phyloP scores from a whole-genome alignment of 2,797 vertebrate genomes.

The Orientallactaga sibirica region DNA sequence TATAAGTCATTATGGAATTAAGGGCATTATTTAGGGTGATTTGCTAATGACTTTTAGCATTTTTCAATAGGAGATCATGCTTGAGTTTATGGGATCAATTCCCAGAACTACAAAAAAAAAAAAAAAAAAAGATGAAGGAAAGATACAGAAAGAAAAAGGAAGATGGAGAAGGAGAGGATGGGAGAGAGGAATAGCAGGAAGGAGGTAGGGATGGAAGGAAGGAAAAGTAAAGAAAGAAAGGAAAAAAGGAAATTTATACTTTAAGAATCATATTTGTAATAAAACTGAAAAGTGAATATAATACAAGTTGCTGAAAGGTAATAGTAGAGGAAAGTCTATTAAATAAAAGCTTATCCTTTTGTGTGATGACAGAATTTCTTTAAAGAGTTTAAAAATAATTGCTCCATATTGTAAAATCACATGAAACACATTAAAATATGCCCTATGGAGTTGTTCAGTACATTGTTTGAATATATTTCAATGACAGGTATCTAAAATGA shows the following conservation, averaged over 20 bases:
- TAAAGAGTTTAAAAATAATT: background rate
- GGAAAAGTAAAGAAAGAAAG: no score
- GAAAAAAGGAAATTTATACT: background rate
- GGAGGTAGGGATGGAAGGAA: no score
- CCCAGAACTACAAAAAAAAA: background rate
- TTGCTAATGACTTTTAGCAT: background rate
- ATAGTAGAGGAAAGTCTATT: background rate
- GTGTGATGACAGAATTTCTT: background rate
- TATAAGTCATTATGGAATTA: background rate
- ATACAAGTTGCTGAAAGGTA: background rate
- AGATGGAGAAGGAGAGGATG: no score
- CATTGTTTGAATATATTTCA: no score
- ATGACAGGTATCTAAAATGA: background rate
- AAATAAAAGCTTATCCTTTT: background rate
- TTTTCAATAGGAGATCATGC: background rate
- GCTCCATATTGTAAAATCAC: no score
- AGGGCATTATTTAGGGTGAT: no score
- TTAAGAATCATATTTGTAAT: background rate
- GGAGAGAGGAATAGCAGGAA: no score
- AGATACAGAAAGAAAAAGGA: no score
- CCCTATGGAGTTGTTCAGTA: background rate
- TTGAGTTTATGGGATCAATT: background rate
- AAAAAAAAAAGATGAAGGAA: background rate
- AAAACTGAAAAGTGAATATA: background rate
- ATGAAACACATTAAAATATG: no score